phyloP scores from a whole-genome alignment of 1,140 invertebrate genomes.

The Drosophila nasuta region DNA sequence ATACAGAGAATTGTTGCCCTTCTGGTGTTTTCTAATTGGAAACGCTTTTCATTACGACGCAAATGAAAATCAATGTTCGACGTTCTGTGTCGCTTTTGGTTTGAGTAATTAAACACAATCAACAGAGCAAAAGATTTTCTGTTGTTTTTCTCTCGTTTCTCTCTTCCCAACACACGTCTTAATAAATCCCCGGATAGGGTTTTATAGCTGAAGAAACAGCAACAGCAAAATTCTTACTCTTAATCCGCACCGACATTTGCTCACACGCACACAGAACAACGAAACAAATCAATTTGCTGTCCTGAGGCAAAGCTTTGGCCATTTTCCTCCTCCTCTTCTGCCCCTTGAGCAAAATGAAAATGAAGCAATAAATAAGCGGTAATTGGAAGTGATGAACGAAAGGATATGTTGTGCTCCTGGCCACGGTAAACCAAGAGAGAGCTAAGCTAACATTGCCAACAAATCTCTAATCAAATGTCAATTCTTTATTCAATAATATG shows the following conservation, averaged over 20 bases:
- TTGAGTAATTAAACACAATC: constrained; percentile 76
- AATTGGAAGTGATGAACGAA: constrained; percentile 78
- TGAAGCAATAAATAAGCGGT: constrained; percentile 75
- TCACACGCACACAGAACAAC: constrained; percentile 19
- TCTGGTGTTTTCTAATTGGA: constrained; percentile 66
- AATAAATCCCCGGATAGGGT: constrained; percentile 44
- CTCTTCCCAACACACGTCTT: constrained; percentile 9
- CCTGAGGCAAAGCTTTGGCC: constrained; percentile 23
- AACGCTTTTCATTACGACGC: constrained; percentile 52
- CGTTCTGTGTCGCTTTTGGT: constrained; percentile 48
- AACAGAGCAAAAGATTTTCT: constrained; percentile 11
- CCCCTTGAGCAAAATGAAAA: constrained; percentile 35
- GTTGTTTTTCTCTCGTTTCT: constrained; percentile 28
- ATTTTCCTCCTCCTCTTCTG: neutral
- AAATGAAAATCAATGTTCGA: constrained; percentile 58
- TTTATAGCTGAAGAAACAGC: neutral
- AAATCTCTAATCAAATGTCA: constrained; percentile 83
- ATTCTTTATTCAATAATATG: constrained; percentile 76
- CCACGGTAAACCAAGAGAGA: constrained; percentile 26
- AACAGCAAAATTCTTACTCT: constrained; percentile 30
- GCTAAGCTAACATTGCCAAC: constrained; percentile 10
- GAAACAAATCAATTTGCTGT: constrained; percentile 71
- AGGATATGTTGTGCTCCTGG: constrained; percentile 47
- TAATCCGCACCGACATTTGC: constrained; percentile 47
- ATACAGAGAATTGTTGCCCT: neutral